Evolutionary conservation across 1,140 invertebrate genomes (phyloP).

Genomic region (Callitettix versicolor): DNA sequence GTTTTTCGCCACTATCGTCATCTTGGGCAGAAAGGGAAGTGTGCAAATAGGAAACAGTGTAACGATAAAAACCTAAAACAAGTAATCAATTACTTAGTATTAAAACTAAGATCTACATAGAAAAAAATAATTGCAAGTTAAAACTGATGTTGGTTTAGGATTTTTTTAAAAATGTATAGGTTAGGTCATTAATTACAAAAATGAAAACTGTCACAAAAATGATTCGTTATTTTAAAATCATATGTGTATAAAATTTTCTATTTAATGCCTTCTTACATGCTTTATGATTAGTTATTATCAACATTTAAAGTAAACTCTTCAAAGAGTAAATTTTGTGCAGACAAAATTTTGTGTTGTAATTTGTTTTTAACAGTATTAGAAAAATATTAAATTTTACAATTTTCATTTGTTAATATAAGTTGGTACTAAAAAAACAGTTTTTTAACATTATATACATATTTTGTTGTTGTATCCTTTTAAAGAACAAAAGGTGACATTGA

Average conservation of each 20-base stretch:
- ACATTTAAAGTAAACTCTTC: no score
- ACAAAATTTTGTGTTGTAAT: no score
- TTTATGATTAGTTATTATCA: no score
- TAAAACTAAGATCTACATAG: no score
- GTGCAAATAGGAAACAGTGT: conserved; percentile 76
- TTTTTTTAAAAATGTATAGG: conserved; percentile 11
- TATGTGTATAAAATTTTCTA: no score
- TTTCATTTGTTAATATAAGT: no score
- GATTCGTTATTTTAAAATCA: no score
- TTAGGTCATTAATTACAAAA: not conserved
- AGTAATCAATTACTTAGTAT: conserved; percentile 30
- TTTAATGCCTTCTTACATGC: not conserved
- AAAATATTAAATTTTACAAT: conserved; percentile 9
- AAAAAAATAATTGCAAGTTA: conserved; percentile 12
- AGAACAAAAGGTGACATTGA: conserved; percentile 11
- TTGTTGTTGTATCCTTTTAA: no score
- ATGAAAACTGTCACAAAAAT: no score
- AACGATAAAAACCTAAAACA: conserved; percentile 72
- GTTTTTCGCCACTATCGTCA: conserved; percentile 19
- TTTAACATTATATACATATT: no score
- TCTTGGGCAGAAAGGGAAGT: conserved; percentile 63
- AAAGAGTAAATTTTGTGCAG: no score
- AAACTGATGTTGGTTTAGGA: conserved; percentile 14
- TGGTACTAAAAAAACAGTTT: conserved; percentile 10
- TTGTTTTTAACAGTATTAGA: no score